Evolutionary conservation across 2,113 vertebrate genomes (phyloP).

Genomic region (Paramormyrops kingsleyae): DNA sequence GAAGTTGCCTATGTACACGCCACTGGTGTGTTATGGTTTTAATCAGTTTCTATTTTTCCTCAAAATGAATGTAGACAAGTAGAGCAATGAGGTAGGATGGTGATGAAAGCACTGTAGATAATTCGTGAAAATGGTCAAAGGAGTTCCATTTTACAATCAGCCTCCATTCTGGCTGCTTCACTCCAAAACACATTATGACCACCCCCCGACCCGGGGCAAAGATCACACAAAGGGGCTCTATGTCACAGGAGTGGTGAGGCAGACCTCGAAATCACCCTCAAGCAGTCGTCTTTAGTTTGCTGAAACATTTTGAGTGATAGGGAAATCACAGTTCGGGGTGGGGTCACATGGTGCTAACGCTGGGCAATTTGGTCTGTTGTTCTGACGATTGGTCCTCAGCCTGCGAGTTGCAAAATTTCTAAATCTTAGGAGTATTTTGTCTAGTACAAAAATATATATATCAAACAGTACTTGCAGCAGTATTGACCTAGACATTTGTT

Average conservation of each 20-base stretch:
- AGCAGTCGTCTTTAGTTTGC: not conserved
- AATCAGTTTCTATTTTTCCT: conserved; percentile 20
- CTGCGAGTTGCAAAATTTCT: conserved; percentile 29
- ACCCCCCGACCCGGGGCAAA: not conserved
- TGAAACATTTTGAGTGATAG: not conserved
- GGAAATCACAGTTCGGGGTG: not conserved
- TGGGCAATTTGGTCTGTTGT: conserved; percentile 22
- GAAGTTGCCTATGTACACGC: conserved; percentile 22
- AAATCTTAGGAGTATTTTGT: conserved; percentile 3
- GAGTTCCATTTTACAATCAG: not conserved
- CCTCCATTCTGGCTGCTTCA: not conserved
- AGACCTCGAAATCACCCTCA: not conserved
- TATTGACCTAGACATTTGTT: conserved; percentile 36
- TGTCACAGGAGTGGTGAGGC: conserved; percentile 7
- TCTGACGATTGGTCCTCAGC: conserved; percentile 40
- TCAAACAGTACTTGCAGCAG: conserved; percentile 6
- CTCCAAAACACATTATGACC: not conserved
- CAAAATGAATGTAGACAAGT: conserved; percentile 62
- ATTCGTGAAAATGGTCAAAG: conserved; percentile 49
- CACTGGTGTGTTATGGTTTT: conserved; percentile 9
- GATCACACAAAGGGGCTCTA: not conserved
- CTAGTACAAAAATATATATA: conserved; percentile 21
- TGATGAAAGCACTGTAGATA: conserved; percentile 61
- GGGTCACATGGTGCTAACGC: not conserved
- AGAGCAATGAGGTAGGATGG: conserved; percentile 73